Conservation (phyloP, 2,113 vertebrate genomes). For the Semicossyphus pulcher region DNA sequence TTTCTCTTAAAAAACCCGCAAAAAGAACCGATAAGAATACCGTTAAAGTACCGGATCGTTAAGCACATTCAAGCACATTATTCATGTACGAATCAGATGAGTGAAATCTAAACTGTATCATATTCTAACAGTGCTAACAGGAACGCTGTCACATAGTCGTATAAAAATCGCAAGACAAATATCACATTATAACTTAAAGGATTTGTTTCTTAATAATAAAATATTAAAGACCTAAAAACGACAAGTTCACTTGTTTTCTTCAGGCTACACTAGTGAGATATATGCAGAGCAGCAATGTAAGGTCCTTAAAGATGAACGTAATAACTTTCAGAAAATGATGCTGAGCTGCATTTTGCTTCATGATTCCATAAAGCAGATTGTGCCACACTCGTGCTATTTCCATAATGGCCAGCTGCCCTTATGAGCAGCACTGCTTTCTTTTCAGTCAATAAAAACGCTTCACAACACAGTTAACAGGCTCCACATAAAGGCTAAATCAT, state of each 20-base stretch:
- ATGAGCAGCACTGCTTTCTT: neutral
- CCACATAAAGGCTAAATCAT: neutral
- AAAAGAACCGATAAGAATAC: too few relatives aligned
- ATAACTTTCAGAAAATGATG: too few relatives aligned
- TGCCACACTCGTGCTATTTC: too few relatives aligned
- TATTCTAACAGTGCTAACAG: neutral
- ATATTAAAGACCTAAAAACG: too few relatives aligned
- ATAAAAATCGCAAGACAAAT: too few relatives aligned
- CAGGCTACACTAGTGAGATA: neutral
- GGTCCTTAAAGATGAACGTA: too few relatives aligned
- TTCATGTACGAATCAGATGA: neutral
- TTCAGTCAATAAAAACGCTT: neutral
- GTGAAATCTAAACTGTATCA: neutral
- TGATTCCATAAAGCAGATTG: neutral
- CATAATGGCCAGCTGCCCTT: constrained; percentile 15
- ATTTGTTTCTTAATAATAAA: too few relatives aligned
- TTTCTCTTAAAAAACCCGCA: too few relatives aligned
- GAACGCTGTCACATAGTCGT: too few relatives aligned
- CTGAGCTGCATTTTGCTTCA: constrained; percentile 1
- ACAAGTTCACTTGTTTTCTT: neutral
- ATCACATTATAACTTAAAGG: too few relatives aligned
- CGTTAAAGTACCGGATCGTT: too few relatives aligned
- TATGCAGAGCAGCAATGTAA: neutral
- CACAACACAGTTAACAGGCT: constrained; percentile 5
- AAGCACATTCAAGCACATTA: too few relatives aligned